These are phyloP conservation scores for Casuarius casuarius DNA, from an alignment of 2,113 vertebrate species.

Conservation along the genomic window DNA sequence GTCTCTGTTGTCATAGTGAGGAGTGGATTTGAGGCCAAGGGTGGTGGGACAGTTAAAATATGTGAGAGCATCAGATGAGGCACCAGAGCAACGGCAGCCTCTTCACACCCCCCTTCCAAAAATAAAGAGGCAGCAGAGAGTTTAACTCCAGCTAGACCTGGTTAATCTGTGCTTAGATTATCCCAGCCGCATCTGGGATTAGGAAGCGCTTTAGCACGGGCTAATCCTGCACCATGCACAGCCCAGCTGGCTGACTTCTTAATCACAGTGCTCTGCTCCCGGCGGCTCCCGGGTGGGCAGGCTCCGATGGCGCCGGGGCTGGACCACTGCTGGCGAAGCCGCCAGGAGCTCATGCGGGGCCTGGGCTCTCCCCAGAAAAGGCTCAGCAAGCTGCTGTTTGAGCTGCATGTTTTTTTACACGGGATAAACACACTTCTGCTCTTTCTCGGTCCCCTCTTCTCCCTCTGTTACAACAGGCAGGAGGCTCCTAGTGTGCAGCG, in stretches of 20 bases:
- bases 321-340: too few relatives aligned
- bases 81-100: rapidly evolving
- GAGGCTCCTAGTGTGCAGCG: neutral
- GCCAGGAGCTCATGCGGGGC: too few relatives aligned
- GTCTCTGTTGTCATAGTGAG: neutral
- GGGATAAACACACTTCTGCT: neutral
- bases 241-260: slow-evolving; percentile 3
- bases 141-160: neutral
- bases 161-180: slow-evolving; percentile 59
- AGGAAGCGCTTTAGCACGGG: neutral
- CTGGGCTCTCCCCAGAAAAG: too few relatives aligned
- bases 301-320: neutral
- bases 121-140: neutral
- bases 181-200: slow-evolving; percentile 3
- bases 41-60: neutral
- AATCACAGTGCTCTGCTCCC: neutral
- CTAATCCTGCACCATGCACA: neutral
- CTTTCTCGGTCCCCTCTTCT: neutral
- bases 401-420: neutral
- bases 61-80: rapidly evolving
- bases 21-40: too few relatives aligned
- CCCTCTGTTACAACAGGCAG: neutral
- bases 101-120: neutral
- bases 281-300: neutral
- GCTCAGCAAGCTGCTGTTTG: too few relatives aligned